A percentile compares a stretch with the other conserved stretches of the same genome.
Evolutionary conservation across 30 jellyfish, hydroid and myxozoan genomes (phyloP).

Genomic region (Turritopsis dohrnii): DNA sequence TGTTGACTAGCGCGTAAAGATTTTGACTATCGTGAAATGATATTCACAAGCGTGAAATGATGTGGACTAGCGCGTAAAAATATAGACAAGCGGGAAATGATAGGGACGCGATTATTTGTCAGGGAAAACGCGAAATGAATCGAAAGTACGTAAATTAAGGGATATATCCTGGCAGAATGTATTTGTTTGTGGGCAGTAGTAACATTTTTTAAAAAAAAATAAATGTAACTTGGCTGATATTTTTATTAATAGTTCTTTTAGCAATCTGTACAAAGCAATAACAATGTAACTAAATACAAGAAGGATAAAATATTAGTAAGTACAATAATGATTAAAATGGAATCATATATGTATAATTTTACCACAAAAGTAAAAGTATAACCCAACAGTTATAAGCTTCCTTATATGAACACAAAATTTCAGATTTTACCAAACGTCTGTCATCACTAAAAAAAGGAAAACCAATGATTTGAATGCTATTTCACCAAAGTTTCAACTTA

Average conservation of each 20-base stretch:
- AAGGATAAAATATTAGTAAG: neutral
- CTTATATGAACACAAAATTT: neutral
- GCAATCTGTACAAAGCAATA: no score
- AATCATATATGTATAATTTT: neutral
- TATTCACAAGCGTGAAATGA: neutral
- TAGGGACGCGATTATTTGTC: no score
- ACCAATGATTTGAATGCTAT: neutral
- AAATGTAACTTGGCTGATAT: no score
- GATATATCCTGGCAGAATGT: no score
- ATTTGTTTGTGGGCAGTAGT: no score
- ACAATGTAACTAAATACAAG: no score
- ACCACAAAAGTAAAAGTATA: neutral
- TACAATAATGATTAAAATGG: neutral
- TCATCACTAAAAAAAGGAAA: neutral
- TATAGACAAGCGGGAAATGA: neutral
- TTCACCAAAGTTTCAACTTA: neutral
- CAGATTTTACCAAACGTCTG: neutral
- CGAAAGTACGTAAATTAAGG: no score
- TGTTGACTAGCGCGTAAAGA: neutral
- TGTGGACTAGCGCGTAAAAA: neutral
- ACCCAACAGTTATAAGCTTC: neutral
- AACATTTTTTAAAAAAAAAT: no score
- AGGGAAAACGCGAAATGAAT: neutral
- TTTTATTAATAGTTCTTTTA: no score
- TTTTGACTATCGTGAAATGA: neutral